Conservation (phyloP, 2,797 vertebrate species). For the Prionace glauca region DNA sequence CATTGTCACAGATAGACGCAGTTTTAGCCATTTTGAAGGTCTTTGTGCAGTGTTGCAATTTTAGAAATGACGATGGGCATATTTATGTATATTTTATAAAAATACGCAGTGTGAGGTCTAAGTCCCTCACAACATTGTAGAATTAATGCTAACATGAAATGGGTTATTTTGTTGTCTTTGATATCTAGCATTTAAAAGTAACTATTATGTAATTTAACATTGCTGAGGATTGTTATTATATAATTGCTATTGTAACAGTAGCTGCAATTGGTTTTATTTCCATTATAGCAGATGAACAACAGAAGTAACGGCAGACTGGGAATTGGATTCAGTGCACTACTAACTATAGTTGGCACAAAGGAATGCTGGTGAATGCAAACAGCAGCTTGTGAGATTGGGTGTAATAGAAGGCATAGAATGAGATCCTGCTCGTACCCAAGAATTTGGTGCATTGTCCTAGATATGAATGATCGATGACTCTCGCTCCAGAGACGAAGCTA, state of each 20-base stretch:
- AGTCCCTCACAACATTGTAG: background rate
- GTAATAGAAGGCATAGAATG: background rate
- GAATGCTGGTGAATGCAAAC: background rate
- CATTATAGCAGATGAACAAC: background rate
- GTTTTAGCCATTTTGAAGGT: too few relatives aligned
- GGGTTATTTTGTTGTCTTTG: background rate
- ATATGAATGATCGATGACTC: background rate
- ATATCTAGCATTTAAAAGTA: background rate
- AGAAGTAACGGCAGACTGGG: background rate
- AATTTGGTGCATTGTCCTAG: constrained; percentile 9
- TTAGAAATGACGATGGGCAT: too few relatives aligned
- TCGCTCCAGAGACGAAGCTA: background rate
- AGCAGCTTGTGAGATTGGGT: background rate
- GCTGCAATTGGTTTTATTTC: background rate
- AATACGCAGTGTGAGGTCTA: too few relatives aligned
- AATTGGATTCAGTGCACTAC: background rate
- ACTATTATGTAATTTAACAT: background rate
- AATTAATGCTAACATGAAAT: background rate
- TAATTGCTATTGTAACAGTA: background rate
- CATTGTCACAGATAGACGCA: too few relatives aligned
- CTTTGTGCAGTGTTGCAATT: too few relatives aligned
- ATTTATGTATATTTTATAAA: too few relatives aligned
- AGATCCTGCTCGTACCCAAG: background rate
- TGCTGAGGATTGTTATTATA: background rate
- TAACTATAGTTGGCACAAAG: background rate